Percentiles rank a stretch among this genome's conserved stretches.
Conservation (phyloP, 2,888 invertebrate genomes). For the Caenorhabditis angaria region DNA sequence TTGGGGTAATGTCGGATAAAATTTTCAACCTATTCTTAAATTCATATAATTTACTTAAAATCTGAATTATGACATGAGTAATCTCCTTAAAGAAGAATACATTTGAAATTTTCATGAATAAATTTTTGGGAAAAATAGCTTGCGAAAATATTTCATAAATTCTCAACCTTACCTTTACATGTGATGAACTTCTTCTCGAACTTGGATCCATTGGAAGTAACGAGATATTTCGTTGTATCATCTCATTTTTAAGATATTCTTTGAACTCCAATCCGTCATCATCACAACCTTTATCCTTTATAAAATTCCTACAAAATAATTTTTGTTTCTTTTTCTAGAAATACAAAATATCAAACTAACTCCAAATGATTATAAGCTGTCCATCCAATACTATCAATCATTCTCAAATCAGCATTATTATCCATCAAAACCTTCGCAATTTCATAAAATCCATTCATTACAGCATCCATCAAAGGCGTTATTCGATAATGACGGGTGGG, state of each 20-base stretch:
- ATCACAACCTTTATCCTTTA: conserved; percentile 9
- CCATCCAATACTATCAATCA: conserved; percentile 43
- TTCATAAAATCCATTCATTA: conserved; percentile 41
- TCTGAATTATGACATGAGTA: no score
- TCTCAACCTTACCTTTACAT: background rate
- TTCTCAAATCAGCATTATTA: conserved; percentile 23
- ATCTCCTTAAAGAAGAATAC: no score
- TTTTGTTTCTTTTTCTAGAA: no score
- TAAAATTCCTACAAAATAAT: conserved; percentile 13
- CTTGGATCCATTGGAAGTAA: conserved; percentile 1
- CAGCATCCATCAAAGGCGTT: conserved; percentile 62
- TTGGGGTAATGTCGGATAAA: no score
- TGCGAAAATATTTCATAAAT: background rate
- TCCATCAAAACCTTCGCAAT: conserved; percentile 43
- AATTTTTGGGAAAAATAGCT: no score
- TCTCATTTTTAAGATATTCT: conserved; percentile 11
- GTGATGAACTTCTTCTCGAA: background rate
- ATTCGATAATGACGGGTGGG: no score
- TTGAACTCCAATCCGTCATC: conserved; percentile 12
- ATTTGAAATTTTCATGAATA: no score
- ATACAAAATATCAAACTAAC: background rate
- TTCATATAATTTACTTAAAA: no score
- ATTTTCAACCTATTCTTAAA: no score
- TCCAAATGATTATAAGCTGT: conserved; percentile 49
- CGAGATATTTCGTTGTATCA: conserved; percentile 1